These are phyloP conservation scores for Prinia subflava DNA, from an alignment of 2,113 vertebrate genomes.

Conservation along the genomic window DNA sequence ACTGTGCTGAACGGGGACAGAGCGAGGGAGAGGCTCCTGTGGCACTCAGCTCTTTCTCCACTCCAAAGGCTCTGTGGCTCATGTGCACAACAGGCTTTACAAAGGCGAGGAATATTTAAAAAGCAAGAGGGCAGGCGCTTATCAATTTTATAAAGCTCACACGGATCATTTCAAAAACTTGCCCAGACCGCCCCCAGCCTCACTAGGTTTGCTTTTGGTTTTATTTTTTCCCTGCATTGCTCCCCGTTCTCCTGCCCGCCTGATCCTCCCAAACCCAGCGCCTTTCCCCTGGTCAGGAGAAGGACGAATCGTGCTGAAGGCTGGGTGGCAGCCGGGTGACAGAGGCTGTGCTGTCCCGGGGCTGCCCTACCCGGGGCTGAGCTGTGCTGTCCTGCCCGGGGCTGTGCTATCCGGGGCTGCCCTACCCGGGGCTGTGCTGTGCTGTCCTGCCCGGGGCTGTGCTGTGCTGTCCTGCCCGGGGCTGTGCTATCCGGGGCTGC, in stretches of 20 bases:
- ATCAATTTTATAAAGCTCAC: background rate
- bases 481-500: no score
- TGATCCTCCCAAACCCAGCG: background rate
- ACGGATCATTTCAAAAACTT: background rate
- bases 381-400: background rate
- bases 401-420: no score
- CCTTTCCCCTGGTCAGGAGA: constrained; percentile 16
- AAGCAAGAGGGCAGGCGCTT: background rate
- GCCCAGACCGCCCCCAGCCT: background rate
- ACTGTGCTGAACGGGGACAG: constrained; percentile 14
- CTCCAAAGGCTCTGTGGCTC: background rate
- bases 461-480: no score
- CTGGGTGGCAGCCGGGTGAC: constrained; percentile 40
- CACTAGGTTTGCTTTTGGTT: background rate
- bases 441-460: no score
- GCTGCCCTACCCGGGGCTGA: no score
- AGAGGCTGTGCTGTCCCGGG: background rate
- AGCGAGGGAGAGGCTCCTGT: background rate
- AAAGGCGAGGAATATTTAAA: background rate
- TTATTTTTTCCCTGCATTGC: background rate
- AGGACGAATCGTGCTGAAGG: background rate
- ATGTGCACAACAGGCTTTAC: background rate
- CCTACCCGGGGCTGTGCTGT: no score
- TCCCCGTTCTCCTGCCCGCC: background rate
- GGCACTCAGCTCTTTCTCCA: background rate